phyloP scores from a whole-genome alignment of 64 coral and sea anemone genomes.

The Actinia equina region DNA sequence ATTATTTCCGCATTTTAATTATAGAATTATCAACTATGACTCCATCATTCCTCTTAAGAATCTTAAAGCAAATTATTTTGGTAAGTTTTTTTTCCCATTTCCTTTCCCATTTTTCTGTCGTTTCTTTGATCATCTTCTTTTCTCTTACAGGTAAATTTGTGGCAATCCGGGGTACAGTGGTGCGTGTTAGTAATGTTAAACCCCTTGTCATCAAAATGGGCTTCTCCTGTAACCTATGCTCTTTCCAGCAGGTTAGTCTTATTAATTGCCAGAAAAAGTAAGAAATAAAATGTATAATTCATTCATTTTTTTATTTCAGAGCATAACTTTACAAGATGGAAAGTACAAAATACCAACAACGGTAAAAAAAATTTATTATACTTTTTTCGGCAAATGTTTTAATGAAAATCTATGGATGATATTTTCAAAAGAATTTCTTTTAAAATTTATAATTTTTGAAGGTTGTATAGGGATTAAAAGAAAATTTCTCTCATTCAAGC shows the following conservation, averaged over 20 bases:
- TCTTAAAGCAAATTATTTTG: constrained; percentile 86
- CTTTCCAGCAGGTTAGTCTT: constrained; percentile 65
- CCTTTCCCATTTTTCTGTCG: not conserved
- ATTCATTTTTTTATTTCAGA: constrained; percentile 25
- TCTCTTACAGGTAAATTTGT: constrained; percentile 80
- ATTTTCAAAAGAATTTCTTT: no score
- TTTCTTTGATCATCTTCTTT: not conserved
- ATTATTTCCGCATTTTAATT: not conserved
- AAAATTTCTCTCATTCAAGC: no score
- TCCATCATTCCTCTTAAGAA: constrained; percentile 72
- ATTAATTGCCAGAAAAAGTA: not conserved
- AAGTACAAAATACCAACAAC: constrained; percentile 89
- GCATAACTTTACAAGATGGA: constrained; percentile 72
- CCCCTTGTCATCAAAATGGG: constrained; percentile 92
- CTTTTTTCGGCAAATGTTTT: not conserved
- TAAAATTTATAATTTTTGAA: no score
- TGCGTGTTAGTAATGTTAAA: constrained; percentile 94
- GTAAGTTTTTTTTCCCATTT: constrained; percentile 31
- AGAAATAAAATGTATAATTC: no score
- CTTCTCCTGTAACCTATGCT: constrained; percentile 83
- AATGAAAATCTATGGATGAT: no score
- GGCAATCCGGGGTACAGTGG: constrained; percentile 85
- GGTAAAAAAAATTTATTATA: constrained; percentile 17
- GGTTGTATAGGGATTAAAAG: no score
- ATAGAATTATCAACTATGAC: constrained; percentile 89